phyloP scores from a whole-genome alignment of 2,113 vertebrate species.

The Perca flavescens region DNA sequence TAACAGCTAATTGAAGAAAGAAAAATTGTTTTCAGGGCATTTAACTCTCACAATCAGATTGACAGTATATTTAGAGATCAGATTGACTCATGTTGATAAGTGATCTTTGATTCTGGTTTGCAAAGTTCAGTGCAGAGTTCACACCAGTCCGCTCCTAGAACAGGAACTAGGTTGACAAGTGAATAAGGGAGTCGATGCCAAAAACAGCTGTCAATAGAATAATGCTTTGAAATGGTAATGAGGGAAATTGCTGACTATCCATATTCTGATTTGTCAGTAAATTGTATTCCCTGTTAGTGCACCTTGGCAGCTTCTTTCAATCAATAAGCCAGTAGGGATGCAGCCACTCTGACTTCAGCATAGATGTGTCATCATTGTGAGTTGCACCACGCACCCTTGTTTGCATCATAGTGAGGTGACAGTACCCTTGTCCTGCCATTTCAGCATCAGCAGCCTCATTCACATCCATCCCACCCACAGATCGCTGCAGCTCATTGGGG shows the following conservation, averaged over 20 bases:
- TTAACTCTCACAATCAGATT: background rate
- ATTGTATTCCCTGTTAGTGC: constrained; percentile 61
- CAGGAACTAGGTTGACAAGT: constrained; percentile 26
- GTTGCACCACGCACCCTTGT: constrained; percentile 45
- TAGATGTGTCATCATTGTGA: constrained; percentile 67
- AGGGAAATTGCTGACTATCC: constrained; percentile 77
- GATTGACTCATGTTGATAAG: constrained; percentile 5
- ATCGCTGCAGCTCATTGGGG: constrained; percentile 37
- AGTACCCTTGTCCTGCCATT: constrained; percentile 61
- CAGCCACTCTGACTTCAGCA: constrained; percentile 64
- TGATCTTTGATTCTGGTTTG: constrained; percentile 28
- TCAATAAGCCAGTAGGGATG: constrained; percentile 67
- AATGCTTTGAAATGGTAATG: constrained; percentile 68
- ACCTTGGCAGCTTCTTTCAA: constrained; percentile 65
- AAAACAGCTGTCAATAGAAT: constrained; percentile 62
- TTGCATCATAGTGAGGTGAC: constrained; percentile 62
- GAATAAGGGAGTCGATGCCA: constrained; percentile 38
- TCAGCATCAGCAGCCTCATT: constrained; percentile 61
- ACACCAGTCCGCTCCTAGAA: background rate
- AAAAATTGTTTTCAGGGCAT: background rate
- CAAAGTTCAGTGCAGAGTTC: constrained; percentile 33
- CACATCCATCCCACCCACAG: constrained; percentile 49
- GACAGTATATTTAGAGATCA: constrained; percentile 6
- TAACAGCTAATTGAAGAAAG: background rate
- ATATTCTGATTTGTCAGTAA: constrained; percentile 61